These are phyloP conservation scores for Zootoca vivipara DNA, from an alignment of 2,113 vertebrate genomes.

Conservation along the genomic window DNA sequence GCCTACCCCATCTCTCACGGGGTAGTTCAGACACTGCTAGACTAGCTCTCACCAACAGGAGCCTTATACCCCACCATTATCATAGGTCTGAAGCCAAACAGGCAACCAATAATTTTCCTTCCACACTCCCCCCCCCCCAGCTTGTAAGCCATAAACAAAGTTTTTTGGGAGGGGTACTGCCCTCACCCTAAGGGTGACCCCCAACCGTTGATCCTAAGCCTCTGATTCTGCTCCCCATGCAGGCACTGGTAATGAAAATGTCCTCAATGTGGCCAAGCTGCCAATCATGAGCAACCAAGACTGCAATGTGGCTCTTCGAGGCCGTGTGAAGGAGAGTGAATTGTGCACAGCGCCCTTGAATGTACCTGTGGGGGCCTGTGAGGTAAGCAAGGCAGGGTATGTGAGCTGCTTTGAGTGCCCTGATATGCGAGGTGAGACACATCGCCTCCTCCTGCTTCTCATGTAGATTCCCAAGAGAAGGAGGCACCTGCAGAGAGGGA, in stretches of 20 bases:
- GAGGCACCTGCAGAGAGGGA: background rate
- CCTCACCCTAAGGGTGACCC: no score
- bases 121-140: background rate
- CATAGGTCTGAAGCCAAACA: no score
- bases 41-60: no score
- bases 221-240: background rate
- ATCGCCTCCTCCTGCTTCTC: no score
- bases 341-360: conserved; percentile 87
- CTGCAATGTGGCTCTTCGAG: conserved; percentile 84
- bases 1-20: no score
- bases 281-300: conserved; percentile 83
- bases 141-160: no score
- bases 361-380: conserved; percentile 86
- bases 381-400: conserved; percentile 75
- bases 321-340: conserved; percentile 86
- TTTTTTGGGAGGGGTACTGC: no score
- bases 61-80: no score
- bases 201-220: background rate
- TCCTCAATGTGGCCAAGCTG: conserved; percentile 87
- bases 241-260: conserved; percentile 81
- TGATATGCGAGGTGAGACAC: background rate
- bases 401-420: background rate
- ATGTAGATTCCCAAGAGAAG: background rate
- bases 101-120: no score
- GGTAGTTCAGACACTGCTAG: no score